Percentiles rank a stretch among this genome's conserved stretches.
These are phyloP conservation scores for Acanthosoma haemorrhoidale DNA, from an alignment of 2,888 invertebrate genomes.

Conservation along the genomic window DNA sequence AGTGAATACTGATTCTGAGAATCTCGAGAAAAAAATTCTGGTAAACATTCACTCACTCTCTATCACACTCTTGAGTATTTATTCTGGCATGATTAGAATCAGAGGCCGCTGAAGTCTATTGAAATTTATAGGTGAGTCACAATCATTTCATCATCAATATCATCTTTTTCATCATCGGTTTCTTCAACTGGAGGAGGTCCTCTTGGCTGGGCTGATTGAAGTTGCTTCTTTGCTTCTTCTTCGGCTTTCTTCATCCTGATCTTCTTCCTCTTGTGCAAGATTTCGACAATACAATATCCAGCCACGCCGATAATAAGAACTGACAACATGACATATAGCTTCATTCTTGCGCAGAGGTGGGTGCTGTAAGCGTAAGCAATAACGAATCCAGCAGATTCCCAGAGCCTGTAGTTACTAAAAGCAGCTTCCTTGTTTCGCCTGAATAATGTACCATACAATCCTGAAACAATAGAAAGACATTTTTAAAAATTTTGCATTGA, in stretches of 20 bases:
- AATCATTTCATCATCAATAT: constrained; percentile 81
- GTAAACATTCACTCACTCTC: constrained; percentile 4
- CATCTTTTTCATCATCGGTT: constrained; percentile 80
- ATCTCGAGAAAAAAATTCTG: not conserved
- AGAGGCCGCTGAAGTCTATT: not conserved
- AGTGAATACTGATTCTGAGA: constrained; percentile 24
- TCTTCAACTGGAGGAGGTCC: constrained; percentile 56
- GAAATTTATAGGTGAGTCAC: constrained; percentile 67
- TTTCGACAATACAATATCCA: constrained; percentile 75
- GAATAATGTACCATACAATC: constrained; percentile 79
- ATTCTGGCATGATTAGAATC: not conserved
- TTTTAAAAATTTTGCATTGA: too few relatives aligned
- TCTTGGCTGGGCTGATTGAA: constrained; percentile 44
- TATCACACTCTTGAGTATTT: constrained; percentile 1
- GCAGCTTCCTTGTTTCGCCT: constrained; percentile 85
- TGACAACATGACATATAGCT: constrained; percentile 76
- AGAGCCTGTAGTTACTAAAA: constrained; percentile 82
- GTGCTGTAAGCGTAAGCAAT: constrained; percentile 85
- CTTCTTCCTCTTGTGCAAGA: constrained; percentile 76
- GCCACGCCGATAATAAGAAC: constrained; percentile 67
- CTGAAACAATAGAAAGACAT: constrained; percentile 51
- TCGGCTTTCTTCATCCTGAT: constrained; percentile 68
- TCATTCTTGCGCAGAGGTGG: constrained; percentile 76
- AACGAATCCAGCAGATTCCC: constrained; percentile 87
- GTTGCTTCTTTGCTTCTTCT: constrained; percentile 60